A percentile compares a stretch with the other conserved stretches of the same genome.
Conservation (phyloP, 2,113 vertebrate species). For the Herpetotheres cachinnans region DNA sequence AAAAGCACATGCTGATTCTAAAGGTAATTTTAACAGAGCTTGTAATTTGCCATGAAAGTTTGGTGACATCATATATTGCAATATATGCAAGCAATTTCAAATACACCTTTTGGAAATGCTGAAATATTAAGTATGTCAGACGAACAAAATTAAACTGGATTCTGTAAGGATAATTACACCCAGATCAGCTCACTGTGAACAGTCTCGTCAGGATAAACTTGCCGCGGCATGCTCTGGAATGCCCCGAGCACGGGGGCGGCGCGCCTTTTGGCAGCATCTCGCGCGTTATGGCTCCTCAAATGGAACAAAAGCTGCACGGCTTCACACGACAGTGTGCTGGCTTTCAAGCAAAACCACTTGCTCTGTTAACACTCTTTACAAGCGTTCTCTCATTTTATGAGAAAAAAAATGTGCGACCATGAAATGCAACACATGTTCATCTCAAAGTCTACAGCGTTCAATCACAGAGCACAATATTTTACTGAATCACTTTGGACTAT, state of each 20-base stretch:
- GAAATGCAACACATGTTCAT: neutral
- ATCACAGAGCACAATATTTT: neutral
- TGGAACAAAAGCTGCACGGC: neutral
- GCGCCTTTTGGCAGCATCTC: neutral
- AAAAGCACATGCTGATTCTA: neutral
- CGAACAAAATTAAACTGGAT: fast-evolving
- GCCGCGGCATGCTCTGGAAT: neutral
- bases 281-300: neutral
- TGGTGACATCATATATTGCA: neutral
- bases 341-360: too few relatives aligned
- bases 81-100: neutral
- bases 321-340: fast-evolving
- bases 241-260: fast-evolving
- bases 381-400: too few relatives aligned
- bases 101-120: neutral
- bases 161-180: neutral
- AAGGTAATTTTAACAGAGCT: neutral
- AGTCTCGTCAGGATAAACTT: neutral
- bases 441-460: neutral
- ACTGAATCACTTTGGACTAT: neutral
- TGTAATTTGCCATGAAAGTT: neutral
- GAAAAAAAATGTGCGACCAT: neutral
- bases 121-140: neutral
- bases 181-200: neutral
- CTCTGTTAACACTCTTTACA: neutral